phyloP scores from a whole-genome alignment of 2,113 vertebrate genomes.

The Larimichthys polyactis region DNA sequence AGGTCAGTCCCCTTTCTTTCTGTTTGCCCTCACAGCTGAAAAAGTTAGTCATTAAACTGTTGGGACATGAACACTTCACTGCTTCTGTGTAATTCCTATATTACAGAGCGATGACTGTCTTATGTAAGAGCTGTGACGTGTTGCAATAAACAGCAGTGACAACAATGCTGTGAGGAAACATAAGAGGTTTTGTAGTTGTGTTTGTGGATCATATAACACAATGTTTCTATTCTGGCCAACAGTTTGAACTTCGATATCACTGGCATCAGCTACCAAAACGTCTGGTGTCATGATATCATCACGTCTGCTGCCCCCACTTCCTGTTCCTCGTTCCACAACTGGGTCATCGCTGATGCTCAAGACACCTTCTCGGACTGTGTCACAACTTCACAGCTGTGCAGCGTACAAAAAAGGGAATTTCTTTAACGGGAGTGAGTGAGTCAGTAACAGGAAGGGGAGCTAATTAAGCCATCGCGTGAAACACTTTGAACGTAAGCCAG shows the following conservation, averaged over 20 bases:
- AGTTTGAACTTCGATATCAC: not conserved
- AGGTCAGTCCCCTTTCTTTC: not conserved
- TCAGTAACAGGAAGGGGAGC: constrained; percentile 60
- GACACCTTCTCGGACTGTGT: constrained; percentile 50
- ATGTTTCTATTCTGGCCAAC: not conserved
- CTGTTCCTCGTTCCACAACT: constrained; percentile 34
- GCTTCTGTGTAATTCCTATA: not conserved
- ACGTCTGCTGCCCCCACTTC: constrained; percentile 48
- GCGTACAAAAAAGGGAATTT: constrained; percentile 45
- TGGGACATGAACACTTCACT: not conserved
- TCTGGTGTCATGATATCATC: constrained; percentile 29
- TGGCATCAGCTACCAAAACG: not conserved
- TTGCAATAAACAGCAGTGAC: not conserved
- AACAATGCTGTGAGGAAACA: not conserved
- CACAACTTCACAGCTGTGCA: constrained; percentile 55
- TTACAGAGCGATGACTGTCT: not conserved
- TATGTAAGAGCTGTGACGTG: not conserved
- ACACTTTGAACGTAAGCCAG: not conserved
- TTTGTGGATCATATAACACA: not conserved
- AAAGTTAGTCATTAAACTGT: not conserved
- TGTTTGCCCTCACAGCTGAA: not conserved
- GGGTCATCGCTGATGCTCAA: constrained; percentile 50
- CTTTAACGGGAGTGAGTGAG: constrained; percentile 19
- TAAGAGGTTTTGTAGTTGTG: not conserved
- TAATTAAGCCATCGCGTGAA: constrained; percentile 32